Conservation (phyloP, 92 coral and sea anemone species). For the Bergia sp. region DNA sequence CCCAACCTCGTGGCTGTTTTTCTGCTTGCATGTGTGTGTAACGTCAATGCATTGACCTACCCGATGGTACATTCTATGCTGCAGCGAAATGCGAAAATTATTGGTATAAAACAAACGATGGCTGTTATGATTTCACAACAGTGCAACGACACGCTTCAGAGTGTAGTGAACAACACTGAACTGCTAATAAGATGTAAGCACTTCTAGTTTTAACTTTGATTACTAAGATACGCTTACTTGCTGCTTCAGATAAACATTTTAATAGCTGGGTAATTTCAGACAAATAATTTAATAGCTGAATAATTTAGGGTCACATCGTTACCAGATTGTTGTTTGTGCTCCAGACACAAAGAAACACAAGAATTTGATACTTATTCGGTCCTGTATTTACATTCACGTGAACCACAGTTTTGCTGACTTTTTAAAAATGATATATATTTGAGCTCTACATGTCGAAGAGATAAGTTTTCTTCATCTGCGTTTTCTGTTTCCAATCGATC, state of each 20-base stretch:
- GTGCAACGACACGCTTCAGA: neutral
- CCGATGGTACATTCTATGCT: slow-evolving; percentile 17
- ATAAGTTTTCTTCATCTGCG: no score
- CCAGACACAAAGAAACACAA: neutral
- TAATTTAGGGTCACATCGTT: neutral
- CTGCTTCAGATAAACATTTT: neutral
- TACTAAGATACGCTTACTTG: neutral
- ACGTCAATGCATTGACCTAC: neutral
- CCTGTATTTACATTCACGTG: neutral
- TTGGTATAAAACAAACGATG: neutral
- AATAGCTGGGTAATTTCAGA: neutral
- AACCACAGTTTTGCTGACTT: no score
- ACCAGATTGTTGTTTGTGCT: neutral
- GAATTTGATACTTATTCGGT: neutral
- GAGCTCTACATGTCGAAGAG: no score
- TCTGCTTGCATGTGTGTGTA: neutral
- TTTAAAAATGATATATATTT: no score
- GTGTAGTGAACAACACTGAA: neutral
- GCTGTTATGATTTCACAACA: neutral
- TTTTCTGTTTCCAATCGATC: no score
- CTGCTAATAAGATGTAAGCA: slow-evolving; percentile 3
- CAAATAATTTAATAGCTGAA: neutral
- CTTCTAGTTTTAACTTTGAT: neutral
- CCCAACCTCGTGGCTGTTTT: neutral
- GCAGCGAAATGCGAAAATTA: slow-evolving; percentile 3